These are phyloP conservation scores for Platynereis dumerilii DNA, from an alignment of 2,888 invertebrate species.

Conservation along the genomic window DNA sequence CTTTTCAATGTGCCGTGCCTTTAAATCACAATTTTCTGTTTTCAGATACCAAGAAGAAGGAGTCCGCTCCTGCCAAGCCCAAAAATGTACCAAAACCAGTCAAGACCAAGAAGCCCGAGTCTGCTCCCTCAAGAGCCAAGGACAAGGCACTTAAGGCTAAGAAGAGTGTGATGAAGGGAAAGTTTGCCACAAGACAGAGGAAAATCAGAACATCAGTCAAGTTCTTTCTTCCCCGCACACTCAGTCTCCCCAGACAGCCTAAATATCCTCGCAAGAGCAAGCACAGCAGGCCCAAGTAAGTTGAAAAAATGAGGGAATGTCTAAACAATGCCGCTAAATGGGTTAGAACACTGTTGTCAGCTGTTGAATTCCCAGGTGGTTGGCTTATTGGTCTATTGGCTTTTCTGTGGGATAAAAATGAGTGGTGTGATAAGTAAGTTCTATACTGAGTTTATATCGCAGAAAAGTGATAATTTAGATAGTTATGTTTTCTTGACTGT, in stretches of 20 bases:
- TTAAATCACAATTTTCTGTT: too few species aligned
- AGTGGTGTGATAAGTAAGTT: too few species aligned
- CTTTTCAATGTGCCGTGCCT: too few species aligned
- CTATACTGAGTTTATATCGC: too few species aligned
- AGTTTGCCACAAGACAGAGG: conserved; percentile 83
- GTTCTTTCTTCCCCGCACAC: conserved; percentile 93
- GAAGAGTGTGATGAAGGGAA: conserved; percentile 84
- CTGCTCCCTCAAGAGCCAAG: conserved; percentile 41
- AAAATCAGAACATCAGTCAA: conserved; percentile 95
- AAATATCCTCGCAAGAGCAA: conserved; percentile 95
- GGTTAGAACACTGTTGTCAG: too few species aligned
- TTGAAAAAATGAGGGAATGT: too few species aligned
- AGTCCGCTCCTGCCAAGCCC: conserved; percentile 22
- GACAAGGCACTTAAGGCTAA: conserved; percentile 77
- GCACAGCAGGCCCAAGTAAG: conserved; percentile 87
- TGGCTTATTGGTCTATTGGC: too few species aligned
- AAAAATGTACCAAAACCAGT: conserved; percentile 37
- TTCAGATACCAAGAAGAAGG: conserved; percentile 7
- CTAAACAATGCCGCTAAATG: too few species aligned
- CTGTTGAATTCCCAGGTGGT: too few species aligned
- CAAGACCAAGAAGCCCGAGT: conserved; percentile 26
- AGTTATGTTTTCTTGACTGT: too few species aligned
- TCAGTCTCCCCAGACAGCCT: conserved; percentile 87
- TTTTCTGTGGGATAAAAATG: too few species aligned
- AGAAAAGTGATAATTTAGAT: too few species aligned